Percentiles rank a stretch among this genome's conserved stretches.
phyloP scores from a whole-genome alignment of 2,797 vertebrate species.

The Diglossa cyanea region DNA sequence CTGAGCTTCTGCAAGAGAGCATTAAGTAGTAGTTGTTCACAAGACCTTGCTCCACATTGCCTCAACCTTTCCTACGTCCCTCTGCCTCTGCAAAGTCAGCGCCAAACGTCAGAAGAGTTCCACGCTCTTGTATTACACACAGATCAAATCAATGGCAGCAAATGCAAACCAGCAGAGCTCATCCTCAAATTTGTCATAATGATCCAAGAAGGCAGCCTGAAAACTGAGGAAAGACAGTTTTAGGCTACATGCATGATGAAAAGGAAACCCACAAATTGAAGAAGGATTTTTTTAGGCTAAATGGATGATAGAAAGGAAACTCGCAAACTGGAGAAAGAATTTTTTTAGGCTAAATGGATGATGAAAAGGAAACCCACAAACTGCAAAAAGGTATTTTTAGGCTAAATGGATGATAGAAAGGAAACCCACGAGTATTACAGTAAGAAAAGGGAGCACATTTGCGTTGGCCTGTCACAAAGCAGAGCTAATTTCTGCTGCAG shows the following conservation, averaged over 20 bases:
- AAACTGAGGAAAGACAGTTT: background rate
- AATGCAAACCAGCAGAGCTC: background rate
- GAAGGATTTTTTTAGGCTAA: background rate
- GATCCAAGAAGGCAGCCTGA: background rate
- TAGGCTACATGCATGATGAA: background rate
- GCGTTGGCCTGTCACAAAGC: background rate
- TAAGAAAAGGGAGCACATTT: background rate
- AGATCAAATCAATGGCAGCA: background rate
- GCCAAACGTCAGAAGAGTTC: background rate
- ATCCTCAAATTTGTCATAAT: background rate
- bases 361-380: constrained; percentile 10
- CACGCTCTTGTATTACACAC: background rate
- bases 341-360: background rate
- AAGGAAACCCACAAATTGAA: background rate
- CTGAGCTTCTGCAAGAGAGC: background rate
- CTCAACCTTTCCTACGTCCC: background rate
- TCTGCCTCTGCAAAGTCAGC: background rate
- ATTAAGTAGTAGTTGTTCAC: background rate
- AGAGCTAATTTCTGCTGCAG: background rate
- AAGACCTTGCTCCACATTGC: background rate
- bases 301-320: background rate
- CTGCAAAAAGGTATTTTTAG: constrained; percentile 2
- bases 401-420: background rate
- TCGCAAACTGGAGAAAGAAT: background rate
- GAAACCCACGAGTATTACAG: background rate